Percentiles rank a stretch among this genome's conserved stretches.
phyloP scores from a whole-genome alignment of 1,140 invertebrate species.

The Grapholita molesta region DNA sequence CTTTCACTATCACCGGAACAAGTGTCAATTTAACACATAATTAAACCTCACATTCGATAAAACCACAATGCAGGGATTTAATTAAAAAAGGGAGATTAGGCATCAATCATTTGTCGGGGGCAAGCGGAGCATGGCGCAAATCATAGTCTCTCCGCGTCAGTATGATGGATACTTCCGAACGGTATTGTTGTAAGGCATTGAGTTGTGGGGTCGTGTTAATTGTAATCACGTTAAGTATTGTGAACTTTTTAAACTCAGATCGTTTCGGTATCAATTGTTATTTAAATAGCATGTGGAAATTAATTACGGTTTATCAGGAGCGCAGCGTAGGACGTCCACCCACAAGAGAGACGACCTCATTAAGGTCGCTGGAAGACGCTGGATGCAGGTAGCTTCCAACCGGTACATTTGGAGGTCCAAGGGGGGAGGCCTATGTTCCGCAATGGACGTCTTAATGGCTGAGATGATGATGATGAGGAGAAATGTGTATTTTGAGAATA shows the following conservation, averaged over 20 bases:
- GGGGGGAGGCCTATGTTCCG: no score
- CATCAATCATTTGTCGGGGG: conserved; percentile 57
- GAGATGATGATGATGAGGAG: no score
- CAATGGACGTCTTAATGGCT: no score
- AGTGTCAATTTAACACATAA: conserved; percentile 1
- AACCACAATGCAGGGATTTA: neutral
- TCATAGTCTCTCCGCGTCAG: conserved; percentile 67
- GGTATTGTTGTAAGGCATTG: neutral
- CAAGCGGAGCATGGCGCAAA: conserved; percentile 66
- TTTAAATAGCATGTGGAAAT: neutral
- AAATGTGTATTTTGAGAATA: no score
- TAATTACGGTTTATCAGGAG: no score
- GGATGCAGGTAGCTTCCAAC: no score
- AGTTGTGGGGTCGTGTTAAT: neutral
- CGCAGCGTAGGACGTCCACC: no score
- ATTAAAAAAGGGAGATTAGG: conserved; percentile 43
- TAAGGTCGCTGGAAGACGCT: no score
- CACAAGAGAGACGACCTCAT: no score
- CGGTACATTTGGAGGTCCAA: no score
- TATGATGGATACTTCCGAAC: conserved; percentile 60
- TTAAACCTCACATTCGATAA: conserved; percentile 3
- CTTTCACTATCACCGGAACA: neutral
- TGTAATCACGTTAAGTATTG: neutral
- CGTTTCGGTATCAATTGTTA: neutral
- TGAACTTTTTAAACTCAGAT: neutral